A percentile compares a stretch with the other conserved stretches of the same genome.
phyloP scores from a whole-genome alignment of 2,797 vertebrate species.

The Urophycis tenuis region DNA sequence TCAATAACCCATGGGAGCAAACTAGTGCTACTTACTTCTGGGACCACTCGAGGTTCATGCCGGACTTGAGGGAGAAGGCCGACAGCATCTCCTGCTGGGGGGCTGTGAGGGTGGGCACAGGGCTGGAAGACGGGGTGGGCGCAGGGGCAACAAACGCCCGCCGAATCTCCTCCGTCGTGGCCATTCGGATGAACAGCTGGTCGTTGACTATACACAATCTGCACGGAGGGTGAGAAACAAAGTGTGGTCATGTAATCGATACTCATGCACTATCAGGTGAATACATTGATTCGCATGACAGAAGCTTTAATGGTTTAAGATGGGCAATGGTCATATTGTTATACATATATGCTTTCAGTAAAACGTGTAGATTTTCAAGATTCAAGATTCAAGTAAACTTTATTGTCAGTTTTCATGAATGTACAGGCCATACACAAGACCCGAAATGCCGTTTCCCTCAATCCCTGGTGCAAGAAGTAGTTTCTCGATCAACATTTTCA shows the following conservation, averaged over 20 bases:
- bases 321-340: no score
- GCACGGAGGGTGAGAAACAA: background rate
- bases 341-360: no score
- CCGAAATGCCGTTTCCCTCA: no score
- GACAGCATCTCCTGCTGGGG: slow-evolving; percentile 87
- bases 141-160: slow-evolving; percentile 79
- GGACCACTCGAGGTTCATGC: slow-evolving; percentile 94
- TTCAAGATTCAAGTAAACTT: no score
- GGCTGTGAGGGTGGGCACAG: slow-evolving; percentile 77
- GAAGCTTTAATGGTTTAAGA: background rate
- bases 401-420: no score
- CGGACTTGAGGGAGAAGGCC: slow-evolving; percentile 79
- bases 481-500: background rate
- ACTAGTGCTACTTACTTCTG: slow-evolving; percentile 79
- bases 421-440: no score
- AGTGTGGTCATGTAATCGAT: background rate
- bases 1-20: background rate
- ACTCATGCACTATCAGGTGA: background rate
- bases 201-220: slow-evolving; percentile 91
- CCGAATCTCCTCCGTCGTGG: slow-evolving; percentile 81
- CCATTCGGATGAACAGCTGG: slow-evolving; percentile 83
- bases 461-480: no score
- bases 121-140: slow-evolving; percentile 84
- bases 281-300: background rate
- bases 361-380: no score